A percentile compares a stretch with the other conserved stretches of the same genome.
These are phyloP conservation scores for Mythimna vitellina DNA, from an alignment of 2,888 invertebrate genomes.

Conservation along the genomic window DNA sequence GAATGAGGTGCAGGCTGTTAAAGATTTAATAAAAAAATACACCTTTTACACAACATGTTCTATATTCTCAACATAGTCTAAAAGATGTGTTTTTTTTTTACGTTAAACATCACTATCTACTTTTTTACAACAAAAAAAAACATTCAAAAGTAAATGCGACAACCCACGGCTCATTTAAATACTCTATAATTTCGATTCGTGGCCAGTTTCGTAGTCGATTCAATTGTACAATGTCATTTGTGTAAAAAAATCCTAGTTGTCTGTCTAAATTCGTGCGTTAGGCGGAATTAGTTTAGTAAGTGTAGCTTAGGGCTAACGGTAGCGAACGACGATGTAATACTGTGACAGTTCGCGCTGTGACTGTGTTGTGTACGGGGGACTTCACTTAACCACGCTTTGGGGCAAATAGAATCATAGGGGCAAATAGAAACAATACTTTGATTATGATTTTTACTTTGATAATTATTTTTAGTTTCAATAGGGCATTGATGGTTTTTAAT, in stretches of 20 bases:
- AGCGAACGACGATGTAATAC: conserved; percentile 45
- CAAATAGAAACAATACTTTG: too few relatives aligned
- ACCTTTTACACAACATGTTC: conserved; percentile 29
- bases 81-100: conserved; percentile 38
- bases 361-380: conserved; percentile 61
- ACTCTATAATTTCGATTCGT: conserved; percentile 71
- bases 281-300: conserved; percentile 70
- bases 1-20: too few relatives aligned
- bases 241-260: conserved; percentile 76
- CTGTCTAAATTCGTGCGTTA: conserved; percentile 79
- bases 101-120: conserved; percentile 35
- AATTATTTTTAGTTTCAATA: too few relatives aligned
- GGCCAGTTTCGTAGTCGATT: conserved; percentile 82
- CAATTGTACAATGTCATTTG: conserved; percentile 78
- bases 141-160: conserved; percentile 46
- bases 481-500: too few relatives aligned
- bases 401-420: too few relatives aligned
- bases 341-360: conserved; percentile 48
- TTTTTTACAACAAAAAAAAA: background rate
- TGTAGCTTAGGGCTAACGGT: conserved; percentile 78
- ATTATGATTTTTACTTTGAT: too few relatives aligned
- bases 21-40: conserved; percentile 21
- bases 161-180: conserved; percentile 57
- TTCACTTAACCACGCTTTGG: conserved; percentile 36
- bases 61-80: conserved; percentile 25